Evolutionary conservation across 2,888 invertebrate species (phyloP).

Genomic region (Diachrysia chrysitis): DNA sequence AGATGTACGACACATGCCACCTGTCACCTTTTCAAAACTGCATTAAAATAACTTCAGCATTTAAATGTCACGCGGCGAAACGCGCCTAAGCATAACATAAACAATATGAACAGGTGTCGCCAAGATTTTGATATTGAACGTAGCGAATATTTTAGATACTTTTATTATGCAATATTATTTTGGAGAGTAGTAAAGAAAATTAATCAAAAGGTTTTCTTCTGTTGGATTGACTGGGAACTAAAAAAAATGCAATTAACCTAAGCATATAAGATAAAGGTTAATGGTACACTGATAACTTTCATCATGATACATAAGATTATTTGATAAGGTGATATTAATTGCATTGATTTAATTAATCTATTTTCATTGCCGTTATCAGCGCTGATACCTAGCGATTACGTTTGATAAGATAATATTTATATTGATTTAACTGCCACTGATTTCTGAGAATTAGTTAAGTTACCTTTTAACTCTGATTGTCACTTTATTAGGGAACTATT

Average conservation of each 20-base stretch:
- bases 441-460: neutral
- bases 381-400: constrained; percentile 24
- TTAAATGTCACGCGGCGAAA: constrained; percentile 22
- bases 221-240: neutral
- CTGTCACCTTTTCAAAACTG: constrained; percentile 18
- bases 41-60: constrained; percentile 23
- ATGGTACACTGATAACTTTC: neutral
- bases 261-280: neutral
- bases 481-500: neutral
- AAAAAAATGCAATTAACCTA: neutral
- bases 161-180: neutral
- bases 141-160: neutral
- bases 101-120: constrained; percentile 25
- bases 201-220: neutral
- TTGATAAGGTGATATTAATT: constrained; percentile 21
- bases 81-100: constrained; percentile 8
- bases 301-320: constrained; percentile 10
- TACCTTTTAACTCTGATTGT: neutral
- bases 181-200: neutral
- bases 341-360: constrained; percentile 34
- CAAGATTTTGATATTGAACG: constrained; percentile 30
- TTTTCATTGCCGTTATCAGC: constrained; percentile 18
- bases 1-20: constrained; percentile 3
- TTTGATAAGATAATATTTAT: constrained; percentile 12
- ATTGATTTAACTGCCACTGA: neutral